Conservation (phyloP, 1,140 invertebrate genomes). For the Phymastichus coffea region DNA sequence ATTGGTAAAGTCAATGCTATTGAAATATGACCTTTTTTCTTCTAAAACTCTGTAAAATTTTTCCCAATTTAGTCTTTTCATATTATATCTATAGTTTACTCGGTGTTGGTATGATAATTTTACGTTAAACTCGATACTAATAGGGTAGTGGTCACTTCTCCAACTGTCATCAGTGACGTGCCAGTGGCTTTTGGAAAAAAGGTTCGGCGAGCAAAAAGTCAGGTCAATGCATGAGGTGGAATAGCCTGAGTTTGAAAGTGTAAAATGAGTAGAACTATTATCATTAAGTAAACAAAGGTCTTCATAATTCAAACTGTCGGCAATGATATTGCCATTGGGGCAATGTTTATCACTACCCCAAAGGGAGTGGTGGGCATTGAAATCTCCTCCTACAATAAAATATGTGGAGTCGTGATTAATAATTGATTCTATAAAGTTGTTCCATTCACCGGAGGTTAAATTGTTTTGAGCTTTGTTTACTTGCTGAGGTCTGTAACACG, state of each 20-base stretch:
- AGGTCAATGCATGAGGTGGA: conserved; percentile 25
- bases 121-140: conserved; percentile 22
- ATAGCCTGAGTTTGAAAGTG: not conserved
- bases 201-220: conserved; percentile 11
- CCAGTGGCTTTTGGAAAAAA: conserved; percentile 12
- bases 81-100: conserved; percentile 15
- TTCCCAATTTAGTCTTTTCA: not conserved
- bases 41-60: not conserved
- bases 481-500: conserved; percentile 24
- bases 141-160: conserved; percentile 30
- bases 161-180: conserved; percentile 19
- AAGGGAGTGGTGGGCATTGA: conserved; percentile 25
- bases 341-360: conserved; percentile 14
- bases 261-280: not conserved
- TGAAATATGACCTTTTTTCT: not conserved
- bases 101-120: not conserved
- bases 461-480: not conserved
- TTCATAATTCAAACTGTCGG: not conserved
- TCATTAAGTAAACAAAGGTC: conserved; percentile 15
- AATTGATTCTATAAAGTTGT: not conserved
- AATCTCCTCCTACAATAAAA: conserved; percentile 25
- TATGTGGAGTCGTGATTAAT: not conserved
- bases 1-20: not conserved
- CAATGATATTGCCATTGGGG: conserved; percentile 9
- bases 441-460: not conserved